These are phyloP conservation scores for Eriocheir sinensis DNA, from an alignment of 1,140 invertebrate genomes.

Conservation along the genomic window DNA sequence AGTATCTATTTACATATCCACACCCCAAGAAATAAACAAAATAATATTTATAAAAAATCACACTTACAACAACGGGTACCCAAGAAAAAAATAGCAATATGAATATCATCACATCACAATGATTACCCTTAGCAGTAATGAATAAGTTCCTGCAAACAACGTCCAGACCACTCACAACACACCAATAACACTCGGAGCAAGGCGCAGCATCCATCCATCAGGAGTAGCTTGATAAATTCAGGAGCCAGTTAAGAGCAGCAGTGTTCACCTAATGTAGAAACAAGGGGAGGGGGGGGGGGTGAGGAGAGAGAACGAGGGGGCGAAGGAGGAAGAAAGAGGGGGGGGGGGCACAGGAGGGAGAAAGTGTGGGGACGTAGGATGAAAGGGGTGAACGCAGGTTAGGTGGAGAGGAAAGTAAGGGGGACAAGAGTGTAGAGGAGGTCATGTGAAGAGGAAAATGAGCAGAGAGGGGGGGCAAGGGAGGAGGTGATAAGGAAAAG, in stretches of 20 bases:
- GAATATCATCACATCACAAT: no score
- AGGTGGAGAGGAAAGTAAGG: no score
- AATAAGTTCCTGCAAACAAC: no score
- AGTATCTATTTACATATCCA: no score
- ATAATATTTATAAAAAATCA: no score
- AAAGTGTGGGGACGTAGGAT: background rate
- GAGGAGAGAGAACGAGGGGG: background rate
- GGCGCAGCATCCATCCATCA: no score
- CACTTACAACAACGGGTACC: no score
- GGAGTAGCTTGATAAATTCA: background rate
- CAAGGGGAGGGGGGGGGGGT: background rate
- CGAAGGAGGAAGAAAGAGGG: background rate
- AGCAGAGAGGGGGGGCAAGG: constrained; percentile 1
- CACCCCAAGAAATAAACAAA: no score
- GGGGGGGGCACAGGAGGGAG: background rate
- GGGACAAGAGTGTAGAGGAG: background rate
- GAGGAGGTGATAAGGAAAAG: background rate
- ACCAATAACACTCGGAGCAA: no score
- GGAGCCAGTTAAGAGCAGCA: background rate
- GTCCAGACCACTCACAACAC: no score
- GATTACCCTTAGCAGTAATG: no score
- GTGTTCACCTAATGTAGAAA: background rate
- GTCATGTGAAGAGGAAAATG: background rate
- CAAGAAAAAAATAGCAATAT: no score
- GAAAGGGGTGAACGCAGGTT: background rate